A percentile compares a stretch with the other conserved stretches of the same genome.
Evolutionary conservation across 1,140 invertebrate genomes (phyloP).

Genomic region (Drosophila bocki): DNA sequence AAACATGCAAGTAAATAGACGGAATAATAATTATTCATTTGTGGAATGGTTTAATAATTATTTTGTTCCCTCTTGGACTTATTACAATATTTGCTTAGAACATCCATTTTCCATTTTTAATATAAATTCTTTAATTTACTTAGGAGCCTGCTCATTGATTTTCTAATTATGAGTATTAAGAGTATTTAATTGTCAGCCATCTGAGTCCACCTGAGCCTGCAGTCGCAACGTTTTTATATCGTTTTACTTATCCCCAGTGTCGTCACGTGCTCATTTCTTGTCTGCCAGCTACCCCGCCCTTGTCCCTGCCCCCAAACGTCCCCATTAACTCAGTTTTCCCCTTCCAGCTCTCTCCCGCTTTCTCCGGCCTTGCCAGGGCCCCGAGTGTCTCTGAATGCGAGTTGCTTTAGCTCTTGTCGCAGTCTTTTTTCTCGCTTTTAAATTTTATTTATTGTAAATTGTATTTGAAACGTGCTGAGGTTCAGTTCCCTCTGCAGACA

Average conservation of each 20-base stretch:
- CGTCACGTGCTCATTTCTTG: conserved; percentile 63
- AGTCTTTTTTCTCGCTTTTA: conserved; percentile 77
- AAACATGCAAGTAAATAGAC: not conserved
- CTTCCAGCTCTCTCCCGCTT: conserved; percentile 15
- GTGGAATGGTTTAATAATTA: not conserved
- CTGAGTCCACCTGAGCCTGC: conserved; percentile 1
- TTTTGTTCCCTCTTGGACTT: not conserved
- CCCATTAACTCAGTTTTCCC: conserved; percentile 65
- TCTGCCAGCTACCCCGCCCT: not conserved
- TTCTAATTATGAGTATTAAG: conserved; percentile 6
- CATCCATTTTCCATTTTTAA: not conserved
- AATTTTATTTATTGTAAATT: conserved; percentile 84
- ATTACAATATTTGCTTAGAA: not conserved
- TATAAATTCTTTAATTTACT: not conserved
- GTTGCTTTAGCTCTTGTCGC: conserved; percentile 59
- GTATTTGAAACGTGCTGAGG: conserved; percentile 83
- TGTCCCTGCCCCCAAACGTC: conserved; percentile 26
- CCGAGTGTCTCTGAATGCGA: conserved; percentile 30
- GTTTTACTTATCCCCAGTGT: conserved; percentile 62
- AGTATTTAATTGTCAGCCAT: conserved; percentile 41
- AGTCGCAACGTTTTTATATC: conserved; percentile 43
- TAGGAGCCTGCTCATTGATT: not conserved
- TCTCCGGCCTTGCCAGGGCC: not conserved
- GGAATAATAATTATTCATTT: not conserved
- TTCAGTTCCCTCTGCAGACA: conserved; percentile 66